phyloP scores from a whole-genome alignment of 2,113 vertebrate genomes.

The Calypte anna region DNA sequence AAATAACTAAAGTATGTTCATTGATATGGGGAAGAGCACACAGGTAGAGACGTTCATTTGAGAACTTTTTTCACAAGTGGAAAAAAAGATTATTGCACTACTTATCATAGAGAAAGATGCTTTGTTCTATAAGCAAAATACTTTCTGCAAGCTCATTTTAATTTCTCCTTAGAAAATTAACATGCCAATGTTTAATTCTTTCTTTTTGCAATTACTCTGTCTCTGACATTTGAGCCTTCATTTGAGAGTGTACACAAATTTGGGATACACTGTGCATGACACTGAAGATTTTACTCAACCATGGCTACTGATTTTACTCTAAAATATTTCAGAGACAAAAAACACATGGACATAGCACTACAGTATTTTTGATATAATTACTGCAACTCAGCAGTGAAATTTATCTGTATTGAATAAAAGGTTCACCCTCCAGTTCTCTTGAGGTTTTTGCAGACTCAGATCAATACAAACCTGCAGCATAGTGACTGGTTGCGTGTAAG shows the following conservation, averaged over 20 bases:
- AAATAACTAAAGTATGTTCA: not conserved
- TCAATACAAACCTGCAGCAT: constrained; percentile 91
- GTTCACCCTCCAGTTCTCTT: not conserved
- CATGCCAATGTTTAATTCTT: fast-evolving
- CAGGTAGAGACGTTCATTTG: not conserved
- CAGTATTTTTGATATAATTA: not conserved
- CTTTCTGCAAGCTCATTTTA: not conserved
- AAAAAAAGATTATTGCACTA: not conserved
- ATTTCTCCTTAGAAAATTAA: not conserved
- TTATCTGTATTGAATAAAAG: not conserved
- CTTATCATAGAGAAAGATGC: not conserved
- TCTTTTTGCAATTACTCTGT: not conserved
- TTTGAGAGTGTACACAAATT: not conserved
- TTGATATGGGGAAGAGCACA: not conserved
- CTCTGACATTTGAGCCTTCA: not conserved
- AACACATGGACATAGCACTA: not conserved
- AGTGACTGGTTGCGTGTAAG: constrained; percentile 89
- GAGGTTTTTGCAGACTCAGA: not conserved
- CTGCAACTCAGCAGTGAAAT: not conserved
- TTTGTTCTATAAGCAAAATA: not conserved
- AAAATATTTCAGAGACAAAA: not conserved
- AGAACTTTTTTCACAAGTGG: not conserved
- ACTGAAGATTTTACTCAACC: not conserved
- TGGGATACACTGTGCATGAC: not conserved
- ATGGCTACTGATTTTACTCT: not conserved